A percentile compares a stretch with the other conserved stretches of the same genome.
Conservation (phyloP, 2,888 invertebrate species). For the Heliconius ismenius region DNA sequence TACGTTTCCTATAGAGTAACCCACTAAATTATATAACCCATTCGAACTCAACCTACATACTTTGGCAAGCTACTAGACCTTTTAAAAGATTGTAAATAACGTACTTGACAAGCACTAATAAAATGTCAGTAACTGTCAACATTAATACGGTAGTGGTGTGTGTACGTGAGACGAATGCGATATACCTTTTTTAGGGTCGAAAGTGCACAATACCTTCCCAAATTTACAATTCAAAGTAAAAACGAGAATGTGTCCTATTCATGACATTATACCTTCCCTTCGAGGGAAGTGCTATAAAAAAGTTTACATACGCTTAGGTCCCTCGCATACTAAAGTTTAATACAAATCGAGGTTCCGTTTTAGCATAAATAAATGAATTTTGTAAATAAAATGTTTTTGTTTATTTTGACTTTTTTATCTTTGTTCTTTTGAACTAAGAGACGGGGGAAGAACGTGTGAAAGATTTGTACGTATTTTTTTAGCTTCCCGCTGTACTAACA, state of each 20-base stretch:
- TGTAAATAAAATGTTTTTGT: not conserved
- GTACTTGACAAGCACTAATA: not conserved
- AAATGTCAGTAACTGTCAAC: constrained; percentile 11
- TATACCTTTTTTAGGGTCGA: constrained; percentile 21
- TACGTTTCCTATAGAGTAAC: not conserved
- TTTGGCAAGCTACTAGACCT: not conserved
- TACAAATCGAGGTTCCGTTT: constrained; percentile 13
- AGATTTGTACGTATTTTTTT: too few relatives aligned
- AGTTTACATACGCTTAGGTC: constrained; percentile 34
- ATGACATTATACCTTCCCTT: constrained; percentile 31
- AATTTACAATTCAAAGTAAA: constrained; percentile 36
- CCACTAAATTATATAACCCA: not conserved
- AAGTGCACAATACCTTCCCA: constrained; percentile 21
- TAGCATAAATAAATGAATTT: not conserved
- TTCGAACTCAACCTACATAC: not conserved
- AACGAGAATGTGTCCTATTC: constrained; percentile 23
- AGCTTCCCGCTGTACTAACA: too few relatives aligned
- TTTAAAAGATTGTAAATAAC: not conserved
- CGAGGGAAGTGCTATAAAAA: constrained; percentile 32
- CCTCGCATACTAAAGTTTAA: constrained; percentile 27
- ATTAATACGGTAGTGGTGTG: not conserved
- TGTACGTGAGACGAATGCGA: constrained; percentile 7
- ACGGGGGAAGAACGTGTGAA: too few relatives aligned
- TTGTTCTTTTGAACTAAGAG: too few relatives aligned
- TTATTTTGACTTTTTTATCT: not conserved